Evolutionary conservation across 2,113 vertebrate genomes (phyloP).

Genomic region (Todiramphus saurophagus): DNA sequence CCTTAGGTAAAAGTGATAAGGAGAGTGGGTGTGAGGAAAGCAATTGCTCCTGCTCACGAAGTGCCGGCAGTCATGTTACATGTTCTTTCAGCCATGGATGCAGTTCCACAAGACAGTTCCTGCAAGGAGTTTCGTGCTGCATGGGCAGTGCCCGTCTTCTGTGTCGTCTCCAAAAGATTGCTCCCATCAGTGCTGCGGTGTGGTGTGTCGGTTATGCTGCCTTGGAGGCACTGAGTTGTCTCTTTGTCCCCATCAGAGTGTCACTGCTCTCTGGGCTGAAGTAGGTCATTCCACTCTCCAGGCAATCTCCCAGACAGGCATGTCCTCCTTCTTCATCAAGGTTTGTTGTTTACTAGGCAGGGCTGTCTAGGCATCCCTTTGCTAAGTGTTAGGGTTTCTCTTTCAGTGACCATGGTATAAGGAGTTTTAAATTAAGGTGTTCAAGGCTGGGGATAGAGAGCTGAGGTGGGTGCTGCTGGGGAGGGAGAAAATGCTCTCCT

Average conservation of each 20-base stretch:
- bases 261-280: background rate
- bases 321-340: slow-evolving; percentile 14
- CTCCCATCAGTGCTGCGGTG: background rate
- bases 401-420: background rate
- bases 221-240: background rate
- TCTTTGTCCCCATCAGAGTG: background rate
- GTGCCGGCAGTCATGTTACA: background rate
- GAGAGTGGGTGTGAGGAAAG: background rate
- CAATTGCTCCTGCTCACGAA: accelerated
- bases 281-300: slow-evolving; percentile 22
- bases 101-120: background rate
- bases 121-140: background rate
- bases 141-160: background rate
- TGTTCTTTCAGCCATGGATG: background rate
- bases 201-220: background rate
- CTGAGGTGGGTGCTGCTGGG: background rate
- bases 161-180: background rate
- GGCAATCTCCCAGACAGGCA: slow-evolving; percentile 24
- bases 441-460: background rate
- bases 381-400: background rate
- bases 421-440: background rate
- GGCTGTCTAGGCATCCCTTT: background rate
- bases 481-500: background rate
- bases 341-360: slow-evolving; percentile 23
- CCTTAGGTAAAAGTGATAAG: slow-evolving; percentile 2